phyloP scores from a whole-genome alignment of 1,140 invertebrate species.

The Drosophila persimilis region DNA sequence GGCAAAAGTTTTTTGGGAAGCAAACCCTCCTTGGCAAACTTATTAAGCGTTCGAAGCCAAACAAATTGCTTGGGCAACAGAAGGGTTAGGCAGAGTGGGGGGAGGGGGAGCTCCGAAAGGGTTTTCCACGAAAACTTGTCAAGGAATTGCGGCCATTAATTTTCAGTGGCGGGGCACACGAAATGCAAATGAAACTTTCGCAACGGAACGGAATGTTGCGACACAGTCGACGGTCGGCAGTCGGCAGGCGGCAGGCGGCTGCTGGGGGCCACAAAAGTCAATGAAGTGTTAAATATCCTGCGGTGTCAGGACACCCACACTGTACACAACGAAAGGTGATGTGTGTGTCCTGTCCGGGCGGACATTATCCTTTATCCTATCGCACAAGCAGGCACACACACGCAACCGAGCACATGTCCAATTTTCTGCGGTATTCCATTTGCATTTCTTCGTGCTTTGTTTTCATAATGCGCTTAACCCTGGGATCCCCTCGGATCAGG shows the following conservation, averaged over 20 bases:
- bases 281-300: slow-evolving; percentile 78
- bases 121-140: slow-evolving; percentile 40
- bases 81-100: not conserved
- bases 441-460: slow-evolving; percentile 66
- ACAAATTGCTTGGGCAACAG: slow-evolving; percentile 42
- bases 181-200: slow-evolving; percentile 60
- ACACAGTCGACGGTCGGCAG: slow-evolving; percentile 23
- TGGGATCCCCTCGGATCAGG: slow-evolving; percentile 14
- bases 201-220: slow-evolving; percentile 21
- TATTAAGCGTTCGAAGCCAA: slow-evolving; percentile 59
- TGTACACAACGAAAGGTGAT: slow-evolving; percentile 25
- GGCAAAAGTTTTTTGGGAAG: slow-evolving; percentile 37
- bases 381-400: slow-evolving; percentile 12
- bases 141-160: slow-evolving; percentile 49
- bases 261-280: slow-evolving; percentile 60
- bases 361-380: slow-evolving; percentile 26
- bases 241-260: slow-evolving; percentile 7
- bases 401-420: slow-evolving; percentile 22
- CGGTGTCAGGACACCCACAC: slow-evolving; percentile 39
- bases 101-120: not conserved
- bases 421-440: slow-evolving; percentile 57
- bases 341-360: not conserved
- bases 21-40: slow-evolving; percentile 33
- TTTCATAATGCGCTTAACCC: slow-evolving; percentile 44
- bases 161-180: slow-evolving; percentile 42